Percentiles rank a stretch among this genome's conserved stretches.
Conservation (phyloP, 2,888 invertebrate genomes). For the Hemaris fuciformis region DNA sequence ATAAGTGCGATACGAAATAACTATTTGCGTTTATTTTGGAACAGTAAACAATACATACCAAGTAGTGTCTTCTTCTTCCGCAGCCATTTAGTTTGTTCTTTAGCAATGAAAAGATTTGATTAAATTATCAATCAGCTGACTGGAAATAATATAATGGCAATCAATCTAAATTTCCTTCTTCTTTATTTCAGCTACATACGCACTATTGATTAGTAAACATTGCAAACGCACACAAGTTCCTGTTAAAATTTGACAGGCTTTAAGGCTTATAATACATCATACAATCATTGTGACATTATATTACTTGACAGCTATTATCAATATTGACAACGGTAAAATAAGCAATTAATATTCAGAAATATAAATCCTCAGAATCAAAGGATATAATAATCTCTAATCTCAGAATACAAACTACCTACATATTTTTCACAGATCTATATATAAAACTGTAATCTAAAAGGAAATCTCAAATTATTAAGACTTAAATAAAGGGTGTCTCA, state of each 20-base stretch:
- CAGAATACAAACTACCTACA: too few species aligned
- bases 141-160: neutral
- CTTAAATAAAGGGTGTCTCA: too few species aligned
- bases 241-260: neutral
- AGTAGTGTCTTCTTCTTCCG: slow-evolving; percentile 82
- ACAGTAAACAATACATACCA: slow-evolving; percentile 69
- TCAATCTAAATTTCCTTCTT: neutral
- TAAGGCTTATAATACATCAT: too few species aligned
- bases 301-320: too few species aligned
- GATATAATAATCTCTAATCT: too few species aligned
- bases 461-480: too few species aligned
- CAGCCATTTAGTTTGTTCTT: slow-evolving; percentile 69
- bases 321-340: too few species aligned
- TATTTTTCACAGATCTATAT: too few species aligned
- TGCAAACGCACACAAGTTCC: neutral
- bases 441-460: too few species aligned
- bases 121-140: neutral
- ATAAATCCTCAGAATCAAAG: too few species aligned
- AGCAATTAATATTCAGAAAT: too few species aligned
- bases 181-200: neutral
- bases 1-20: too few species aligned
- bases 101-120: neutral
- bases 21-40: neutral
- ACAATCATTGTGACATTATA: neutral
- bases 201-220: neutral